Percentiles rank a stretch among this genome's conserved stretches.
These are phyloP conservation scores for Platerodrilus igneus DNA, from an alignment of 2,888 invertebrate genomes.

Conservation along the genomic window DNA sequence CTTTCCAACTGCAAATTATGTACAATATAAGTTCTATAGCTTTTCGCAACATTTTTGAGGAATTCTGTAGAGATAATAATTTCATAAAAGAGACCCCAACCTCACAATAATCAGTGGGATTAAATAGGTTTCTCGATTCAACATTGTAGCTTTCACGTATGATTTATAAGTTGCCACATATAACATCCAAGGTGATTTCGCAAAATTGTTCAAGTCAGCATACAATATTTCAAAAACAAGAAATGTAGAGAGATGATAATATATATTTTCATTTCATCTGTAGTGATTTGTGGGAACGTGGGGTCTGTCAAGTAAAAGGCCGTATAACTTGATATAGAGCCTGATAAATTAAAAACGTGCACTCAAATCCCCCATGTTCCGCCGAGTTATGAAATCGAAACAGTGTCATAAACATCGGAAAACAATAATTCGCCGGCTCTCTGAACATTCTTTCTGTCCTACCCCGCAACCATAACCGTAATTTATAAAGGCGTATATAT, in stretches of 20 bases:
- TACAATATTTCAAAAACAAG: slow-evolving; percentile 21
- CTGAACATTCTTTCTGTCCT: slow-evolving; percentile 38
- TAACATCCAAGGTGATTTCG: slow-evolving; percentile 6
- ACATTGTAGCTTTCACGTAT: no score
- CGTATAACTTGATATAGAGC: slow-evolving; percentile 46
- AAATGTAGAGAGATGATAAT: slow-evolving; percentile 28
- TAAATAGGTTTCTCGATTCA: no score
- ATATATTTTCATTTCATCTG: slow-evolving; percentile 43
- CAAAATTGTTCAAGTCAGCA: slow-evolving; percentile 18
- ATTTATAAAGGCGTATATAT: slow-evolving; percentile 37
- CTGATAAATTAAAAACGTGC: slow-evolving; percentile 53
- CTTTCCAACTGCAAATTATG: no score
- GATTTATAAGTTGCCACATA: no score
- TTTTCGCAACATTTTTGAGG: no score
- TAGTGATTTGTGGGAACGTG: slow-evolving; percentile 45
- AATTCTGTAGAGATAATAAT: no score
- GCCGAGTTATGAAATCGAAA: slow-evolving; percentile 51
- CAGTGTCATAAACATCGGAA: slow-evolving; percentile 51
- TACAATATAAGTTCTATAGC: no score
- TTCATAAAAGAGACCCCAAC: no score
- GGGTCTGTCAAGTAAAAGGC: slow-evolving; percentile 43
- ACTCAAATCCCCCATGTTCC: slow-evolving; percentile 41
- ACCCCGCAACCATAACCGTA: slow-evolving; percentile 40
- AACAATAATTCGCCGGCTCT: slow-evolving; percentile 48
- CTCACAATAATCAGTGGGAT: no score